Percentiles rank a stretch among this genome's conserved stretches.
These are phyloP conservation scores for Ramazzottius varieornatus DNA, from an alignment of 2,888 invertebrate genomes.

Conservation along the genomic window DNA sequence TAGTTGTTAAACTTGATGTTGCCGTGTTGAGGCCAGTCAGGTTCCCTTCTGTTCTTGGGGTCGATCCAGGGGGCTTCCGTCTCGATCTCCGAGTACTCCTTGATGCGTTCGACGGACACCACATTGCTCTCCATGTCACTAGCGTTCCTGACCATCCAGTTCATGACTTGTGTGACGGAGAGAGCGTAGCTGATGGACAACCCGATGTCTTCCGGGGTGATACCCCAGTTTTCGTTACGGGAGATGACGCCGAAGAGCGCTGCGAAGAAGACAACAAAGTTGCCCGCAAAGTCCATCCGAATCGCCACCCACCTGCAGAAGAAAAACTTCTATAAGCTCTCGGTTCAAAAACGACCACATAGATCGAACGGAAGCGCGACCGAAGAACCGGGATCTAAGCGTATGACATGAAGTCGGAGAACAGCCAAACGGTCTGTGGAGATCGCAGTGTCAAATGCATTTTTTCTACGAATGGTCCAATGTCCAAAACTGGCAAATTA, in stretches of 20 bases:
- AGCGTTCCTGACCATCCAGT: constrained; percentile 30
- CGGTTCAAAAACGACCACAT: too few relatives aligned
- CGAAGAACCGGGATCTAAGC: too few relatives aligned
- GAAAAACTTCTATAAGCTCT: not conserved
- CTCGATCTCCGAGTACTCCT: constrained; percentile 26
- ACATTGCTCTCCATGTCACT: constrained; percentile 31
- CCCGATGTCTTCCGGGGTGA: constrained; percentile 38
- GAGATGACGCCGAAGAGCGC: constrained; percentile 68
- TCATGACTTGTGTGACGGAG: constrained; percentile 26
- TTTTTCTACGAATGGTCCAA: too few relatives aligned
- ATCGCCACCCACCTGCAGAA: constrained; percentile 60
- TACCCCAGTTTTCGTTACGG: constrained; percentile 29
- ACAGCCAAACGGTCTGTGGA: too few relatives aligned
- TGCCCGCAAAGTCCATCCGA: constrained; percentile 81
- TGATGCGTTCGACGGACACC: constrained; percentile 30
- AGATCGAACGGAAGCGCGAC: too few relatives aligned
- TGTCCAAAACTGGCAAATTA: not conserved
- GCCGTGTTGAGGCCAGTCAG: constrained; percentile 5
- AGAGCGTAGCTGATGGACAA: constrained; percentile 28
- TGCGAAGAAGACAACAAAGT: constrained; percentile 74
- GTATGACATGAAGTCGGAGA: too few relatives aligned
- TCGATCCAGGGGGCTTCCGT: constrained; percentile 17
- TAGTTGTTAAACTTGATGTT: not conserved
- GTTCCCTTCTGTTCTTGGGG: constrained; percentile 11
- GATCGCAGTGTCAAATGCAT: too few relatives aligned